Percentiles rank a stretch among this genome's conserved stretches.
Conservation (phyloP, 2,888 invertebrate genomes). For the Geotrupes spiniger region DNA sequence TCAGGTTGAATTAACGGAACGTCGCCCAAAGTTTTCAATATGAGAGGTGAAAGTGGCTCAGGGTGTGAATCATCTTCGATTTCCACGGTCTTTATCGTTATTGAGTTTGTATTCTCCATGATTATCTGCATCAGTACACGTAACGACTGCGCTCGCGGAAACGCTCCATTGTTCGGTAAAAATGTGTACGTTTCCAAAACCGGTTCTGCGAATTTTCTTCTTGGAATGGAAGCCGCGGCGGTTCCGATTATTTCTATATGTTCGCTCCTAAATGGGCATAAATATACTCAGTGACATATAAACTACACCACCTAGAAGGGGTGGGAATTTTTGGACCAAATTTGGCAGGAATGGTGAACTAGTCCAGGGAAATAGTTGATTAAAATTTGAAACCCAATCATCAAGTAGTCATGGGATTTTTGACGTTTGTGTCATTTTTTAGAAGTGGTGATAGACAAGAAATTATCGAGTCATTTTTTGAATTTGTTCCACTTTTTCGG, state of each 20-base stretch:
- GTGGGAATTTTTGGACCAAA: too few species aligned
- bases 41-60: constrained; percentile 51
- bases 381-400: too few species aligned
- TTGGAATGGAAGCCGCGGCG: constrained; percentile 71
- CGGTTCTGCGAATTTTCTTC: constrained; percentile 66
- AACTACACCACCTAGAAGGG: too few species aligned
- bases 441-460: too few species aligned
- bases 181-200: constrained; percentile 75
- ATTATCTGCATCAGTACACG: constrained; percentile 66
- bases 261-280: constrained; percentile 58
- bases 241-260: constrained; percentile 77
- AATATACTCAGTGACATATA: background rate
- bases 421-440: too few species aligned
- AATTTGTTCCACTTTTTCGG: too few species aligned
- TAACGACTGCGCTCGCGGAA: constrained; percentile 46
- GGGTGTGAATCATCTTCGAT: constrained; percentile 8
- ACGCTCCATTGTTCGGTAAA: constrained; percentile 60
- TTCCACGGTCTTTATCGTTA: constrained; percentile 62
- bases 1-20: constrained; percentile 69
- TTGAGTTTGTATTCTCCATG: constrained; percentile 65
- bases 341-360: too few species aligned
- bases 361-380: too few species aligned
- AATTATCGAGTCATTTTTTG: too few species aligned
- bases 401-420: too few species aligned
- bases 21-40: constrained; percentile 63